phyloP scores from a whole-genome alignment of 2,113 vertebrate genomes.

The Glaucomys volans region DNA sequence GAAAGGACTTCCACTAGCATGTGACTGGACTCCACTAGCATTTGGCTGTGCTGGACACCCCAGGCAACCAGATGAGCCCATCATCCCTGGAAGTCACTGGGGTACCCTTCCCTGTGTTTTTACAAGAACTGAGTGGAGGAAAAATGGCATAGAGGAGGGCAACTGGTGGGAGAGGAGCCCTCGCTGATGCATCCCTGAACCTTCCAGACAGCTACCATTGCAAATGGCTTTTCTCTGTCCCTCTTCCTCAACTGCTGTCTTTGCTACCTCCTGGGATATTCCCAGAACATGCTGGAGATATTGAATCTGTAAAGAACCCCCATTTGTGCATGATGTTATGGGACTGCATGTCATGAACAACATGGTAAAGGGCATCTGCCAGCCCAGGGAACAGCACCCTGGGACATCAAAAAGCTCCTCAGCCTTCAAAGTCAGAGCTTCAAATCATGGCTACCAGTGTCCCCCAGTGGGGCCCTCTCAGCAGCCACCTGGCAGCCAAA shows the following conservation, averaged over 20 bases:
- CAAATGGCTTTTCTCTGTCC: background rate
- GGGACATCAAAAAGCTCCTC: background rate
- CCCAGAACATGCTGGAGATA: background rate
- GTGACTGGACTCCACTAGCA: background rate
- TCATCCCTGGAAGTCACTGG: background rate
- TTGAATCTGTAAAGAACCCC: background rate
- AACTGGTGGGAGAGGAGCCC: conserved; percentile 65
- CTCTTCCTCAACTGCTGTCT: background rate
- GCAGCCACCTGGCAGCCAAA: background rate
- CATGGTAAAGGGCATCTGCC: background rate
- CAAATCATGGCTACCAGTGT: background rate
- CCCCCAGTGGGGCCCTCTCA: background rate
- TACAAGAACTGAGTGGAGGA: background rate
- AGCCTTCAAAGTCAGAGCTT: background rate
- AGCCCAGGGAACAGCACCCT: background rate
- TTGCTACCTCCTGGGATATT: background rate
- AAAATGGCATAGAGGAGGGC: background rate
- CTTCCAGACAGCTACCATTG: conserved; percentile 46
- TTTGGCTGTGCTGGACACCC: background rate
- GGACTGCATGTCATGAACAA: background rate
- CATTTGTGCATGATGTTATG: background rate
- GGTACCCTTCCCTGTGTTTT: background rate
- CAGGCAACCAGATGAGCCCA: background rate
- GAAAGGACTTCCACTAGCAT: background rate
- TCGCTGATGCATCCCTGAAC: conserved; percentile 71